phyloP scores from a whole-genome alignment of 2,797 vertebrate species.

The Pangasius mekongensis region DNA sequence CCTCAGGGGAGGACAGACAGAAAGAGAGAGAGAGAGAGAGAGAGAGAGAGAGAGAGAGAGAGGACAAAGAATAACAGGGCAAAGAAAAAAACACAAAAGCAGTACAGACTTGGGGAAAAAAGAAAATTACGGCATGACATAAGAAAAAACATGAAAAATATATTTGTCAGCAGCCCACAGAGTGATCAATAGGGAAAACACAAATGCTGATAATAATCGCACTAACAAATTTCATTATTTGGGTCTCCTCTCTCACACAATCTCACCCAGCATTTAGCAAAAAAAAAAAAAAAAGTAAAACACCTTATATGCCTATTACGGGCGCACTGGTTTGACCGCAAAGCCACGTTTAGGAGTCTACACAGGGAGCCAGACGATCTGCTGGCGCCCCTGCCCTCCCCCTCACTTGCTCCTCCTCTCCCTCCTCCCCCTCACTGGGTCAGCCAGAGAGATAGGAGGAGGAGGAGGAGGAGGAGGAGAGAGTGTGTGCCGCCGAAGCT shows the following conservation, averaged over 20 bases:
- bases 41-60: constrained; percentile 18
- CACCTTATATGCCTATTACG: constrained; percentile 76
- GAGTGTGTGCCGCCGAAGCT: constrained; percentile 30
- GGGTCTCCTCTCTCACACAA: constrained; percentile 39
- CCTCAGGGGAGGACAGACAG: constrained; percentile 43
- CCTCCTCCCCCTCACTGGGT: constrained; percentile 22
- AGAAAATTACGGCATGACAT: neutral
- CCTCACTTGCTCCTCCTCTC: constrained; percentile 14
- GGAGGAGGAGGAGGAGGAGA: constrained; percentile 17
- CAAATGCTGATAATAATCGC: constrained; percentile 33
- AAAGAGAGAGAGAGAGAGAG: constrained; percentile 10
- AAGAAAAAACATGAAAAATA: constrained; percentile 7
- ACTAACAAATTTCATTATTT: constrained; percentile 42
- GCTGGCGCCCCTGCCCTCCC: constrained; percentile 73
- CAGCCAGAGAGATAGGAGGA: constrained; percentile 37
- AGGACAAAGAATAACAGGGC: constrained; percentile 15
- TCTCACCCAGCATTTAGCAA: constrained; percentile 43
- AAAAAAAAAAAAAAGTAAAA: constrained; percentile 59
- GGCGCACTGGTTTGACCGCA: constrained; percentile 77
- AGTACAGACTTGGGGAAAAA: neutral
- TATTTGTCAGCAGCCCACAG: neutral
- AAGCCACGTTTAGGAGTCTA: constrained; percentile 78
- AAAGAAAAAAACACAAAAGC: constrained; percentile 13
- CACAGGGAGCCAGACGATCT: constrained; percentile 75
- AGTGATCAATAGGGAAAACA: constrained; percentile 24